Conservation (phyloP, 2,113 vertebrate genomes). For the Cavia aperea region DNA sequence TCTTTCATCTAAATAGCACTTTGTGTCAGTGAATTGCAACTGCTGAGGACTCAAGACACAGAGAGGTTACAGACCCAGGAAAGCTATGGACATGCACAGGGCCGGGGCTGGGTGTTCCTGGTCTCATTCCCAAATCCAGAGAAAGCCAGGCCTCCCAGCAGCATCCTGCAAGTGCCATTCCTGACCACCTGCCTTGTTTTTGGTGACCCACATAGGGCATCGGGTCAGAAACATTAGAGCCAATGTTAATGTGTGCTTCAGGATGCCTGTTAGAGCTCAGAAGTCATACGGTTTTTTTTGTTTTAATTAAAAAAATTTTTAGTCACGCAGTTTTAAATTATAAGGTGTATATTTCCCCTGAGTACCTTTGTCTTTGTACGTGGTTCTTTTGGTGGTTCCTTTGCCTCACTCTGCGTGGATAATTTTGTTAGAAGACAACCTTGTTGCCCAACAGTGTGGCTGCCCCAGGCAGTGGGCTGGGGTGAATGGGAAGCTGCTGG, state of each 20-base stretch:
- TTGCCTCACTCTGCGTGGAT: rapidly evolving
- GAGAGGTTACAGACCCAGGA: not conserved
- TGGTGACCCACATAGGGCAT: rapidly evolving
- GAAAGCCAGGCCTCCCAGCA: rapidly evolving
- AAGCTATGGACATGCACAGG: rapidly evolving
- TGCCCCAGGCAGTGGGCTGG: not conserved
- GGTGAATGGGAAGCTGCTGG: not conserved
- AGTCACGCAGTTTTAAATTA: no score
- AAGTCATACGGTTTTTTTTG: not conserved
- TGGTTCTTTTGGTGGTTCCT: not conserved
- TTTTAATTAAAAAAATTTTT: no score
- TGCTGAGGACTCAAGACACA: rapidly evolving
- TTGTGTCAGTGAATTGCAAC: not conserved
- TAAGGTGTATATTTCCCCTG: not conserved
- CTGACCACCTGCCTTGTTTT: rapidly evolving
- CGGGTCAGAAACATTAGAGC: not conserved
- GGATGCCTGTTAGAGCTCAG: rapidly evolving
- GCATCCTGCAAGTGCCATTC: not conserved
- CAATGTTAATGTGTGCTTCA: rapidly evolving
- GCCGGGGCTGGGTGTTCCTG: not conserved
- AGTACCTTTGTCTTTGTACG: no score
- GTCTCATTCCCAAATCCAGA: not conserved
- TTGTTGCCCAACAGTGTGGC: rapidly evolving
- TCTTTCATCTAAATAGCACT: not conserved
- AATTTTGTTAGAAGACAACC: rapidly evolving